A percentile compares a stretch with the other conserved stretches of the same genome.
phyloP scores from a whole-genome alignment of 2,888 invertebrate species.

The Parnassius orleans region DNA sequence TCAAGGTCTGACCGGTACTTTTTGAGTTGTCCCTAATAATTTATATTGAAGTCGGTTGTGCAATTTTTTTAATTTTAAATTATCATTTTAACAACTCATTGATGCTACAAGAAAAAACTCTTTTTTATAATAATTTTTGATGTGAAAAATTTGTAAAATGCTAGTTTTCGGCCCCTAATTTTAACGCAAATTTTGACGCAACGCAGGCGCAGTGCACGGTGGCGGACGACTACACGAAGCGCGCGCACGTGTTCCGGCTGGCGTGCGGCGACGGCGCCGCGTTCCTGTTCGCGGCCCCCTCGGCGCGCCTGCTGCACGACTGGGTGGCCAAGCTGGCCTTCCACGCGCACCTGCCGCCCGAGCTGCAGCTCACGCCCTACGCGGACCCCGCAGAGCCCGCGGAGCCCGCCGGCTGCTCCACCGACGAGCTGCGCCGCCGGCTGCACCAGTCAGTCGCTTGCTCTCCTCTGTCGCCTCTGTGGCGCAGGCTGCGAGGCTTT shows the following conservation, averaged over 20 bases:
- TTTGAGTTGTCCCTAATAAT: too few relatives aligned
- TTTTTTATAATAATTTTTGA: too few relatives aligned
- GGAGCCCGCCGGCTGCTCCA: slow-evolving; percentile 35
- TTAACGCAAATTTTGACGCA: too few relatives aligned
- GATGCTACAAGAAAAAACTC: too few relatives aligned
- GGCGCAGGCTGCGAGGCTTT: too few relatives aligned
- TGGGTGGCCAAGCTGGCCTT: slow-evolving; percentile 97
- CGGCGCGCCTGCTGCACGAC: slow-evolving; percentile 88
- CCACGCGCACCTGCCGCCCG: slow-evolving; percentile 95
- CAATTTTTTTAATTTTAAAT: too few relatives aligned
- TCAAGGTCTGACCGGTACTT: too few relatives aligned
- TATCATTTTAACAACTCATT: too few relatives aligned
- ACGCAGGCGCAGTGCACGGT: slow-evolving; percentile 90
- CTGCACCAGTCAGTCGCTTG: slow-evolving; percentile 51
- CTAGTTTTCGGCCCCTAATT: too few relatives aligned
- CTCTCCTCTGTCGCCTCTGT: too few relatives aligned
- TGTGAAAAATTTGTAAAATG: too few relatives aligned
- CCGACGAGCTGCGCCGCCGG: slow-evolving; percentile 51
- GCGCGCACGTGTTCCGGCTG: slow-evolving; percentile 95
- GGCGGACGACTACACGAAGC: slow-evolving; percentile 97
- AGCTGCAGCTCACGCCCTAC: slow-evolving; percentile 92
- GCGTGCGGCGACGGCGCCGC: slow-evolving; percentile 94
- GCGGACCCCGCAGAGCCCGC: slow-evolving; percentile 72
- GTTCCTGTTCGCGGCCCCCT: slow-evolving; percentile 91
- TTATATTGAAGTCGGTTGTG: too few relatives aligned